These are phyloP conservation scores for Micromussa lordhowensis DNA, from an alignment of 92 coral and sea anemone species.

Conservation along the genomic window DNA sequence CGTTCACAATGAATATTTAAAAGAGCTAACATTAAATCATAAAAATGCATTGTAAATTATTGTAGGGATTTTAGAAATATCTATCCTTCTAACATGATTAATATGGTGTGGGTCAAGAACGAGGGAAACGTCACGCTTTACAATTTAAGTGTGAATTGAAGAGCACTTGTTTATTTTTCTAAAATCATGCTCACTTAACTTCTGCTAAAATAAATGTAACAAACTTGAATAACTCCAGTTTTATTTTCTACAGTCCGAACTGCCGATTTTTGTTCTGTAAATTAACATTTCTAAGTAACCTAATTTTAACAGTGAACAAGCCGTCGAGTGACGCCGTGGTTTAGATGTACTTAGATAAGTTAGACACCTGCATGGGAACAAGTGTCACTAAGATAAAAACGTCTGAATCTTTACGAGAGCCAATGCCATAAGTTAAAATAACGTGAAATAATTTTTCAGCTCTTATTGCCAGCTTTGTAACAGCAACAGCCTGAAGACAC, in stretches of 20 bases:
- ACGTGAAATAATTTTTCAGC: neutral
- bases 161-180: neutral
- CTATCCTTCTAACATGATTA: neutral
- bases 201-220: neutral
- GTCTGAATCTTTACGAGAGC: neutral
- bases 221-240: neutral
- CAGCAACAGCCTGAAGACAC: neutral
- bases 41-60: neutral
- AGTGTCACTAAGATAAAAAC: slow-evolving; percentile 1
- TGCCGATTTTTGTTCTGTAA: neutral
- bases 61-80: neutral
- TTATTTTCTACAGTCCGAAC: slow-evolving; percentile 11
- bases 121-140: neutral
- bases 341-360: neutral
- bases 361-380: neutral
- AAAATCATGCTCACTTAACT: neutral
- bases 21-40: neutral
- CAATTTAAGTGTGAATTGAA: neutral
- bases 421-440: slow-evolving; percentile 31
- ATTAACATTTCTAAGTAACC: neutral
- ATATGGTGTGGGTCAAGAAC: neutral
- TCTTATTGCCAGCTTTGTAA: neutral
- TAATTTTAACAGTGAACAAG: neutral
- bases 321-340: neutral
- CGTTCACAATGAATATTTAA: too few species aligned